phyloP scores from a whole-genome alignment of 2,888 invertebrate genomes.

The Brachyptera risi region DNA sequence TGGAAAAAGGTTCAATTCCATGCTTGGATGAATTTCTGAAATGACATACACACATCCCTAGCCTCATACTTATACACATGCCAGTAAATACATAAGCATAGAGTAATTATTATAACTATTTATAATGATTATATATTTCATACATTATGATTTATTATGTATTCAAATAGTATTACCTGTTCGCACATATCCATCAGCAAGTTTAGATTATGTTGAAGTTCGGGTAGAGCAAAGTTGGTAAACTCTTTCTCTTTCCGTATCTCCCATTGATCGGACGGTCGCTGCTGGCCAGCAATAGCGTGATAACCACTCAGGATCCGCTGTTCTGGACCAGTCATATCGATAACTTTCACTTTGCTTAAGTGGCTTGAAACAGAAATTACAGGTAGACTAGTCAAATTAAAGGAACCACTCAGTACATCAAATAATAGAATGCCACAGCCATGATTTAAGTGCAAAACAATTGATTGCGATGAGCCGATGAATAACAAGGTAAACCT shows the following conservation, averaged over 20 bases:
- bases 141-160: neutral
- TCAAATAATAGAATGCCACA: no score
- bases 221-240: slow-evolving; percentile 75
- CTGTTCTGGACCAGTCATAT: slow-evolving; percentile 96
- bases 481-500: no score
- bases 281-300: slow-evolving; percentile 70
- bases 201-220: slow-evolving; percentile 88
- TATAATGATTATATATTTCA: neutral
- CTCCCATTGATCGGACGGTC: slow-evolving; percentile 53
- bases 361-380: slow-evolving; percentile 54
- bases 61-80: no score
- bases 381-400: neutral
- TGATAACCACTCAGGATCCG: slow-evolving; percentile 90
- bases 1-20: no score
- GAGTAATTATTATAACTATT: neutral
- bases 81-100: no score
- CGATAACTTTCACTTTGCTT: slow-evolving; percentile 93
- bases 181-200: slow-evolving; percentile 90
- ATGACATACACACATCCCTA: no score
- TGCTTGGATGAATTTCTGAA: no score
- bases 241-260: slow-evolving; percentile 55
- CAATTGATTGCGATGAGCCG: no score
- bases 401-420: neutral
- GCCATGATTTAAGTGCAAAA: no score
- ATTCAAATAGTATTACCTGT: slow-evolving; percentile 52